Evolutionary conservation across 1,140 invertebrate species (phyloP), one percentile per base, ranked within the genome.

Genomic region (Platorchestia sp.): DNA sequence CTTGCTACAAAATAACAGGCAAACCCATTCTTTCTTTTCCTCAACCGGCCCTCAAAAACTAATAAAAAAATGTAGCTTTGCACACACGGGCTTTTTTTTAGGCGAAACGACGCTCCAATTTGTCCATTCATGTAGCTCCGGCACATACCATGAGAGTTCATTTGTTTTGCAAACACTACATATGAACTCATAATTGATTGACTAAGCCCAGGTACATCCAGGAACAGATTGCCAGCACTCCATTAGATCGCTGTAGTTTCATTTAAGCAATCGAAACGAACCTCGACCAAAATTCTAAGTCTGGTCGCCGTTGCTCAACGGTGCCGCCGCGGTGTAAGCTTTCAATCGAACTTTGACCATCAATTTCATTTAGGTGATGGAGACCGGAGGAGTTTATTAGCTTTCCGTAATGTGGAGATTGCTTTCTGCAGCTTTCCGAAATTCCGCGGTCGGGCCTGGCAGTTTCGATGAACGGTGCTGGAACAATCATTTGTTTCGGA

Each of bases 311-410:
- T 75, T 36, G 10, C 59, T 75, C 59, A 75, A 14, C 7, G 3
- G 59, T 27, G 59, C 14, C 59, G 27, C 59, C 59, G 27, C 27
- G 59, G 27, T 75, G 59, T 75, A 75, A 75, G 59, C 59, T 42
- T 89, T 42, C 87, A 89, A 89, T 89, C 87, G 87, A 89, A 89
- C 87, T 89, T 89, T 89, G 36, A 89, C 87, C 87, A 89, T 89
- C 87, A 89, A 89, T 89, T 89, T 89, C 87, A 41, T 89, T 44
- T 89, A 89, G 87, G 87, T 36, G 87, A 89, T 41, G 43, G 87
- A 41, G 43, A 44, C 87, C 87, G 87, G 87, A 89, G 87, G 43
- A 44, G 87, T 89, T 44, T 89, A 89, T 89, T 89, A 89, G 87
- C 41, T 41, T 89, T 44, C 87, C 3, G 87, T 89, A 89, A 89